These are phyloP conservation scores for Napeogenes inachia DNA, from an alignment of 2,888 invertebrate species.

Conservation along the genomic window DNA sequence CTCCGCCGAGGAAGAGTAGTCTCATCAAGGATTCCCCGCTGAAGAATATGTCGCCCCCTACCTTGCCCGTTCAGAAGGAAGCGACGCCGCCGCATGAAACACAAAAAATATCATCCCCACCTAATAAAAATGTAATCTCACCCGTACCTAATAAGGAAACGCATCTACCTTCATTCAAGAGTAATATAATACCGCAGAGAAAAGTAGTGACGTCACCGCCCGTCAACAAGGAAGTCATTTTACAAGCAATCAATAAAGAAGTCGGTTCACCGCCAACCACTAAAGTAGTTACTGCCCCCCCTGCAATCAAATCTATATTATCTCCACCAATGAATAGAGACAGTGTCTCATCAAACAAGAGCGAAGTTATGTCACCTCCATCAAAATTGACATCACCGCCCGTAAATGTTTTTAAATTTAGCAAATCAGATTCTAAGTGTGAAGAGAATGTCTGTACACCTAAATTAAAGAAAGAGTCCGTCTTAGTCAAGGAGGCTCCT, in stretches of 20 bases:
- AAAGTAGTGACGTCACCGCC: conserved; percentile 12
- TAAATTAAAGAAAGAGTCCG: conserved; percentile 41
- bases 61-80: conserved; percentile 22
- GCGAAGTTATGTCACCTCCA: conserved; percentile 22
- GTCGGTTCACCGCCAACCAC: conserved; percentile 29
- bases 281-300: conserved; percentile 36
- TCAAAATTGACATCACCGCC: conserved; percentile 28
- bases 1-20: conserved; percentile 29
- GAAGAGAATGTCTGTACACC: conserved; percentile 32
- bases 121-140: conserved; percentile 24
- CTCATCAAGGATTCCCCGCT: conserved; percentile 21
- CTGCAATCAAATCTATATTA: conserved; percentile 20
- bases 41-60: conserved; percentile 19
- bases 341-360: conserved; percentile 25
- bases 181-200: conserved; percentile 19
- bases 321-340: conserved; percentile 19
- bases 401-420: conserved; percentile 33
- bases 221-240: conserved; percentile 15
- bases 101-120: conserved; percentile 20
- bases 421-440: conserved; percentile 32
- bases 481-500: conserved; percentile 40
- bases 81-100: conserved; percentile 13
- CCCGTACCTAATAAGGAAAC: conserved; percentile 16
- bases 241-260: conserved; percentile 27
- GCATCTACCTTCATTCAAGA: conserved; percentile 21